Evolutionary conservation across 2,113 vertebrate genomes (phyloP).

Genomic region (Solea senegalensis): DNA sequence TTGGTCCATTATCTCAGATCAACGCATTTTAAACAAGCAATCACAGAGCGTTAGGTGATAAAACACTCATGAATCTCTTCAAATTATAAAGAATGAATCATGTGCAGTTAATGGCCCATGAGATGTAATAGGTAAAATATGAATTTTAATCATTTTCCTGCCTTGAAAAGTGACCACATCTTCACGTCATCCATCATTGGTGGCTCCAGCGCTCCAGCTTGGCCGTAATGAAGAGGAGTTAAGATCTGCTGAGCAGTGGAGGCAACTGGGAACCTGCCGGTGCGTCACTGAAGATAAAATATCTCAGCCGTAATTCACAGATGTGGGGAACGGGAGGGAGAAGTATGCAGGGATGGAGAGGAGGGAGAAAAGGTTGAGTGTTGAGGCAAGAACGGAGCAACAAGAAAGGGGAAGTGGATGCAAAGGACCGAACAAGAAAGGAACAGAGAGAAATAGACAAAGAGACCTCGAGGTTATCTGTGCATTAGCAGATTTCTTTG

Average conservation of each 20-base stretch:
- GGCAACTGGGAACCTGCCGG: slow-evolving; percentile 19
- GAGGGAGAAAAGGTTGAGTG: slow-evolving; percentile 3
- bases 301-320: slow-evolving; percentile 14
- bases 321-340: not conserved
- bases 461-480: slow-evolving; percentile 70
- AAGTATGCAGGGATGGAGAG: slow-evolving; percentile 3
- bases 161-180: slow-evolving; percentile 29
- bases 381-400: slow-evolving; percentile 2
- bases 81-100: slow-evolving; percentile 50
- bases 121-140: slow-evolving; percentile 39
- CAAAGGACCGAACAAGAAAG: slow-evolving; percentile 12
- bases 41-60: slow-evolving; percentile 35
- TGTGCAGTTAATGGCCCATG: slow-evolving; percentile 40
- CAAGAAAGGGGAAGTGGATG: slow-evolving; percentile 27
- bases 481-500: slow-evolving; percentile 71
- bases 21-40: slow-evolving; percentile 46
- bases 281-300: slow-evolving; percentile 32
- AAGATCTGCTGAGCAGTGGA: slow-evolving; percentile 15
- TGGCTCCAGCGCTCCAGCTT: slow-evolving; percentile 13
- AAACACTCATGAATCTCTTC: slow-evolving; percentile 59
- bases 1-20: slow-evolving; percentile 41
- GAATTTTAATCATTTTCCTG: slow-evolving; percentile 44
- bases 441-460: slow-evolving; percentile 16
- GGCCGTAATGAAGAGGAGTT: slow-evolving; percentile 29
- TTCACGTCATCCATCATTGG: slow-evolving; percentile 24